Evolutionary conservation across 2,888 invertebrate genomes (phyloP).

Genomic region (Drosophila monieri): DNA sequence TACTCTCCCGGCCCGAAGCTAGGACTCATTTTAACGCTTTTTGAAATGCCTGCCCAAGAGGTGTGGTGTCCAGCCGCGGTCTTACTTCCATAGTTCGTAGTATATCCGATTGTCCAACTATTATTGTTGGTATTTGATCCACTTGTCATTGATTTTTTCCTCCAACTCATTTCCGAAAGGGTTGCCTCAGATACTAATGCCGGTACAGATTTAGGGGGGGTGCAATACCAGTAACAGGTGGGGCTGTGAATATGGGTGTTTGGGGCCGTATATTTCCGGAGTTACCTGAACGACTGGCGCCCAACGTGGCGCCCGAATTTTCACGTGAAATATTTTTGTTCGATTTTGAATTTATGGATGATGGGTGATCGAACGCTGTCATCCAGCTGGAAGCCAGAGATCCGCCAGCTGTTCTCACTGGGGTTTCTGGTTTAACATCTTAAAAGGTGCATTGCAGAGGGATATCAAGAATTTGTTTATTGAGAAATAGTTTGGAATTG

Average conservation of each 20-base stretch:
- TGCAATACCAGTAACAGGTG: too few relatives aligned
- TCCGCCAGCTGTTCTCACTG: background rate
- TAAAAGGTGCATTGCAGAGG: conserved; percentile 1
- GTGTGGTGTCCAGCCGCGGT: background rate
- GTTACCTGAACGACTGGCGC: background rate
- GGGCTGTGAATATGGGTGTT: background rate
- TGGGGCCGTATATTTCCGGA: background rate
- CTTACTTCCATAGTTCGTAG: background rate
- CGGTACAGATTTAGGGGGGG: too few relatives aligned
- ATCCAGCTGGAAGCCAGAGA: background rate
- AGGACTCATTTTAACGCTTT: background rate
- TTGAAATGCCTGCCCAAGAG: too few relatives aligned
- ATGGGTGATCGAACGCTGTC: background rate
- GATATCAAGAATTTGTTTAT: conserved; percentile 2
- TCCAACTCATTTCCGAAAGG: background rate
- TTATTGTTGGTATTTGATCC: too few relatives aligned
- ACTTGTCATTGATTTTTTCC: background rate
- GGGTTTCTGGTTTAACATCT: background rate
- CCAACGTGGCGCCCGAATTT: background rate
- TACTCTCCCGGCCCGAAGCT: background rate
- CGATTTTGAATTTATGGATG: background rate
- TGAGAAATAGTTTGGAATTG: background rate
- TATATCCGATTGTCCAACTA: background rate
- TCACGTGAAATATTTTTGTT: background rate
- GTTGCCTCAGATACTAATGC: background rate